A percentile compares a stretch with the other conserved stretches of the same genome.
phyloP scores from a whole-genome alignment of 2,797 vertebrate genomes.

The Coracias cyanogaster region DNA sequence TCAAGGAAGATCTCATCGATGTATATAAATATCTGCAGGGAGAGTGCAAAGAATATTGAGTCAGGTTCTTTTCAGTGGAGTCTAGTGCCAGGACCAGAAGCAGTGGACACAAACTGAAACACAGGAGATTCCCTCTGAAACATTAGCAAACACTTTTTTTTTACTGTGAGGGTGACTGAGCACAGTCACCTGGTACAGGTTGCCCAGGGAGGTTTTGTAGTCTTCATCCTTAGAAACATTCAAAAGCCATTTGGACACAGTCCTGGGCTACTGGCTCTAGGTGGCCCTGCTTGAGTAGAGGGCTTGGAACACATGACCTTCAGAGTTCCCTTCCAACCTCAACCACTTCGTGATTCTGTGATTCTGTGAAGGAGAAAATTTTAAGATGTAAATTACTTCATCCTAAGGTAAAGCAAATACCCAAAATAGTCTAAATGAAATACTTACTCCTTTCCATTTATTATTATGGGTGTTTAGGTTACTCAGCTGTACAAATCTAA shows the following conservation, averaged over 20 bases:
- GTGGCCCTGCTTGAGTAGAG: neutral
- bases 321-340: neutral
- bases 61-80: neutral
- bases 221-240: neutral
- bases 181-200: neutral
- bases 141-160: neutral
- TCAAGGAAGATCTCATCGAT: neutral
- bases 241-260: neutral
- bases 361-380: neutral
- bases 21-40: neutral
- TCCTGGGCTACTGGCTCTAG: neutral
- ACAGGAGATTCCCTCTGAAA: neutral
- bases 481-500: neutral
- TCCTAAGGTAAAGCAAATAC: neutral
- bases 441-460: neutral
- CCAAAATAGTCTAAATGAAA: neutral
- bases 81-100: neutral
- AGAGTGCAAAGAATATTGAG: fast-evolving
- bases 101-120: neutral
- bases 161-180: neutral
- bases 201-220: neutral
- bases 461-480: neutral
- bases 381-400: neutral
- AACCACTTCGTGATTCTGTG: neutral
- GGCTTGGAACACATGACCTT: fast-evolving